Conservation (phyloP, 1,140 invertebrate genomes). For the Rhizoglyphus robini region DNA sequence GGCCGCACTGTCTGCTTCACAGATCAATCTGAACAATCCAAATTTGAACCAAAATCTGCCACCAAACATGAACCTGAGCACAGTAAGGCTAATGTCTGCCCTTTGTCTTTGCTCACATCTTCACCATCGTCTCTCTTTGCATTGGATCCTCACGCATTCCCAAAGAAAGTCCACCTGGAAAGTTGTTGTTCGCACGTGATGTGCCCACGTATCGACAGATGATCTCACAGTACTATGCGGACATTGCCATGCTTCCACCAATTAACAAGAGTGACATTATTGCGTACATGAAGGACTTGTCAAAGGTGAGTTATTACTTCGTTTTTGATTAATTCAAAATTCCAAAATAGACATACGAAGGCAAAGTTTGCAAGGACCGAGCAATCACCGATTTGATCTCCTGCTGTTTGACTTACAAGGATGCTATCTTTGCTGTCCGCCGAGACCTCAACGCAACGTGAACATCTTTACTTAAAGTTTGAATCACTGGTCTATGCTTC, state of each 20-base stretch:
- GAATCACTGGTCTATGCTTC: too few species aligned
- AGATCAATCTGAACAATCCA: not conserved
- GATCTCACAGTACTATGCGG: slow-evolving; percentile 28
- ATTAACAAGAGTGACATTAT: too few species aligned
- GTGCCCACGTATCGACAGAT: slow-evolving; percentile 28
- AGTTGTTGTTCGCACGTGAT: slow-evolving; percentile 33
- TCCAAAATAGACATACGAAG: too few species aligned
- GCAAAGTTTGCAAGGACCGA: too few species aligned
- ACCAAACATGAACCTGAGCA: too few species aligned
- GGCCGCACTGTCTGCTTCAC: too few species aligned
- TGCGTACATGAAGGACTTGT: slow-evolving; percentile 27
- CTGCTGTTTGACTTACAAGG: not conserved
- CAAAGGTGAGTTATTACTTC: slow-evolving; percentile 22
- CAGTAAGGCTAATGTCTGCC: not conserved
- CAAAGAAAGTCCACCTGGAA: slow-evolving; percentile 33
- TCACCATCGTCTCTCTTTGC: too few species aligned
- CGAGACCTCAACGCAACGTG: too few species aligned
- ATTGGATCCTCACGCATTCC: too few species aligned
- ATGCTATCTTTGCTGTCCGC: too few species aligned
- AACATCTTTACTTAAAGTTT: too few species aligned
- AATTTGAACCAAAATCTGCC: not conserved
- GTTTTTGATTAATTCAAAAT: not conserved
- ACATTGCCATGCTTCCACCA: slow-evolving; percentile 26
- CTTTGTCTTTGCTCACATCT: not conserved
- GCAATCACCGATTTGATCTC: not conserved